Evolutionary conservation across 2,888 invertebrate genomes (phyloP), one percentile per base, ranked within the genome.

Genomic region (Pterostichus madidus): DNA sequence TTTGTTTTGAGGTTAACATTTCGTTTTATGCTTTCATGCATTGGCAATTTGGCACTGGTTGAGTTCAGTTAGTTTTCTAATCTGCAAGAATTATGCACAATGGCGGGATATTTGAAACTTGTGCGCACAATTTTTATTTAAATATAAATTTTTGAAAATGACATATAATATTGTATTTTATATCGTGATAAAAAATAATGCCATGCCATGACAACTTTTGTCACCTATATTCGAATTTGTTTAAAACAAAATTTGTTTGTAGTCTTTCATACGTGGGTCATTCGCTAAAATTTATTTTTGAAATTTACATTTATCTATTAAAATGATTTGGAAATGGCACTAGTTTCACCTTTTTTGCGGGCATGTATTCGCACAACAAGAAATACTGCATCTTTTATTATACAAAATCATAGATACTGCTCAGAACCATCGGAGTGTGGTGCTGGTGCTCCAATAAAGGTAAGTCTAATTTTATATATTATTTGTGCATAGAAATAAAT

Each of bases 161-260:
- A n/a, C n/a, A n/a, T n/a, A 24, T 24, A 24, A 24, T 24, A 3
- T 24, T 24, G 24, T 24, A 24, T 1, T 24, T 24, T 24, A 24
- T 24, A 24, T 24, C 24, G 39, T 8, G 7, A 39, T 6, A 2
- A 5, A 8, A 56, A 56, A 56, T 8, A 39, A 39, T 39, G 8
- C 39, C 44, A 44, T 56, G 68, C 44, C 44, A 44, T 71, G 68
- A 44, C 44, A 71, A 71, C 68, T 39, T 15, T 44, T 44, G 10
- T 39, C 10, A 7, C 39, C 1, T 39, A 5, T 5, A 24, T 56
- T 80, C 32, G 39, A 53, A 49, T 53, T 80, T 73, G 56, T 73
- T 80, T 52, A 73, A 53, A 71, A 71, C 80, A 80, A 80, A 80
- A 80, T 80, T 80, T 80, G 71, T 80, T 80, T 78, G 31, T 59